phyloP scores from a whole-genome alignment of 37 sponge, comb jelly and placozoan species.

The Halichondria panicea region DNA sequence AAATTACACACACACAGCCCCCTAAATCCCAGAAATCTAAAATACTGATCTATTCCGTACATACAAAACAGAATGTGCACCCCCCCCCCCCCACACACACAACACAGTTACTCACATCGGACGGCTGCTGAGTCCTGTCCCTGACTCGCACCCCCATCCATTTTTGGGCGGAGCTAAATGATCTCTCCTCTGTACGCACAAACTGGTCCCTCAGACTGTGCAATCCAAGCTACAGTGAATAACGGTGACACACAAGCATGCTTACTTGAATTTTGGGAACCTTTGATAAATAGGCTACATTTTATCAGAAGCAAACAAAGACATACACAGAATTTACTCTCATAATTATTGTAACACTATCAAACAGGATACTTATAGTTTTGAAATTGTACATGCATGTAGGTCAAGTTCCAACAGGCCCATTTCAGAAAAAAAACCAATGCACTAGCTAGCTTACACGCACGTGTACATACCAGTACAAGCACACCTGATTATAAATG shows the following conservation, averaged over 20 bases:
- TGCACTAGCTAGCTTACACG: background rate
- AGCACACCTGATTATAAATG: background rate
- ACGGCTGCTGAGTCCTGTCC: constrained; percentile 3
- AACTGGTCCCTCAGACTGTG: constrained; percentile 66
- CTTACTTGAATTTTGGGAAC: too few relatives aligned
- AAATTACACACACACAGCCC: background rate
- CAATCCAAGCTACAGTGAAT: constrained; percentile 58
- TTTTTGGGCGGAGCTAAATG: constrained; percentile 91
- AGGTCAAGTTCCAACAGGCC: background rate
- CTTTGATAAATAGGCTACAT: too few relatives aligned
- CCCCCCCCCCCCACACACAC: too few relatives aligned
- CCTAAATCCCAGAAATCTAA: too few relatives aligned
- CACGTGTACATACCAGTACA: background rate
- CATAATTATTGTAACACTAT: background rate
- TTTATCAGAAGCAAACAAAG: too few relatives aligned
- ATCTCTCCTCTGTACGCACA: constrained; percentile 69
- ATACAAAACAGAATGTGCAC: constrained; percentile 1
- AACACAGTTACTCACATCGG: constrained; percentile 24
- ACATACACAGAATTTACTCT: background rate
- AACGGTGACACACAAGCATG: too few relatives aligned
- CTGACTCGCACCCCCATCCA: constrained; percentile 92
- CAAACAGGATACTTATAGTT: too few relatives aligned
- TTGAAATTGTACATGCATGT: too few relatives aligned
- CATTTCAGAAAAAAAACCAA: too few relatives aligned
- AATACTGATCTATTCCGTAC: too few relatives aligned